Conservation (phyloP, 2,888 invertebrate genomes). For the Chaetoderma sp. region DNA sequence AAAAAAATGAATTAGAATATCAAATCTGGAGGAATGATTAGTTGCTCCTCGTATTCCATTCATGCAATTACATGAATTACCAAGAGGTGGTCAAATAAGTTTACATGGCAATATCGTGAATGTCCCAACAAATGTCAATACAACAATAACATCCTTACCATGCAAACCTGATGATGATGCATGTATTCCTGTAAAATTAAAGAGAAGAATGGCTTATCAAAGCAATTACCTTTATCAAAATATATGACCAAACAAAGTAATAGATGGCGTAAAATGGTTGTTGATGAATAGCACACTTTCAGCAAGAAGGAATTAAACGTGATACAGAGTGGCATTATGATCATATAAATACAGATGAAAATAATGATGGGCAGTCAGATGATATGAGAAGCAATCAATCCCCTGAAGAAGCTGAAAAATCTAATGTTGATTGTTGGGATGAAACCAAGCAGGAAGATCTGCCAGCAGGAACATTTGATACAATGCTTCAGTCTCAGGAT, state of each 20-base stretch:
- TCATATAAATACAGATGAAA: no score
- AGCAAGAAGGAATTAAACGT: constrained; percentile 19
- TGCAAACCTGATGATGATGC: constrained; percentile 18
- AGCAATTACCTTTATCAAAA: constrained; percentile 31
- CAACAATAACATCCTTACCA: constrained; percentile 16
- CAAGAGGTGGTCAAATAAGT: neutral
- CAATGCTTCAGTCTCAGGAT: no score
- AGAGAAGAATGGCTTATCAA: constrained; percentile 30
- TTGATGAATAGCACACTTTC: constrained; percentile 13
- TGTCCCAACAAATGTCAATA: neutral
- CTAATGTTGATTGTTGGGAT: no score
- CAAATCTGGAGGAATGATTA: constrained; percentile 60
- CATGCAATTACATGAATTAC: constrained; percentile 58
- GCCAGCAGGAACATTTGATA: no score
- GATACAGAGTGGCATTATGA: no score
- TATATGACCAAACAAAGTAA: constrained; percentile 30
- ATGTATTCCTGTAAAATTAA: constrained; percentile 32
- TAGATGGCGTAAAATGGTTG: constrained; percentile 19
- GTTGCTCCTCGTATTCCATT: constrained; percentile 61
- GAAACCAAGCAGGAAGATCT: no score
- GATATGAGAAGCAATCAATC: no score
- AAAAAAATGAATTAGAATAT: constrained; percentile 28
- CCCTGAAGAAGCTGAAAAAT: no score
- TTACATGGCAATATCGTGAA: constrained; percentile 2
- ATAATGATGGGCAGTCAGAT: no score